These are phyloP conservation scores for Melospiza melodia DNA, from an alignment of 2,113 vertebrate species.

Conservation along the genomic window DNA sequence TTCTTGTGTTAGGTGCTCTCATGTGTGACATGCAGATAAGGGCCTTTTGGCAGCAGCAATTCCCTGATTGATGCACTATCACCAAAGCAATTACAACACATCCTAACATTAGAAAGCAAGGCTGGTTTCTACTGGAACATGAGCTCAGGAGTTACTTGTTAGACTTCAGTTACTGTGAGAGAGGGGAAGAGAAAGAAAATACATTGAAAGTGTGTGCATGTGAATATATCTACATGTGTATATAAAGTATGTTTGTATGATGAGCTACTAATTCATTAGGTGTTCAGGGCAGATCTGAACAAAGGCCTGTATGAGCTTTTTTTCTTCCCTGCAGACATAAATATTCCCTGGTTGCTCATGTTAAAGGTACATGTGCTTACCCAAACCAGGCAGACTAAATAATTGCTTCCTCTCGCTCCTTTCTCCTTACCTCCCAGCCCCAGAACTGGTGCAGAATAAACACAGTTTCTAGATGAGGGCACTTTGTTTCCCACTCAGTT, in stretches of 20 bases:
- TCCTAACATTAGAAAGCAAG: background rate
- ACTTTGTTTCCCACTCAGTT: background rate
- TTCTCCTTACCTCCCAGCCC: background rate
- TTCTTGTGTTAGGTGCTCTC: background rate
- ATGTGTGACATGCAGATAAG: background rate
- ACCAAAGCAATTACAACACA: background rate
- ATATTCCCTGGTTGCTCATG: background rate
- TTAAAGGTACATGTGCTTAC: background rate
- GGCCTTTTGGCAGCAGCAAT: background rate
- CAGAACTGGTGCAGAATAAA: background rate
- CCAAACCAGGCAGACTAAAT: background rate
- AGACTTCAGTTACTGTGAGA: background rate
- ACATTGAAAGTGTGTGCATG: background rate
- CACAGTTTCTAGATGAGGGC: background rate
- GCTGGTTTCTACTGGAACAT: background rate
- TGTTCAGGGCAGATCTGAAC: background rate
- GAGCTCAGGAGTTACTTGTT: background rate
- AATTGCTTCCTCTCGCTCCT: background rate
- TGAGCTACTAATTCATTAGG: background rate
- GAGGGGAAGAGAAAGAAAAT: background rate
- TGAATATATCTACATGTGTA: accelerated
- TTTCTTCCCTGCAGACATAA: background rate
- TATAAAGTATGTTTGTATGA: background rate
- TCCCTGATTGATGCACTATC: background rate
- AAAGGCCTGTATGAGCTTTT: background rate